Evolutionary conservation across 1,140 invertebrate genomes (phyloP).

Genomic region (Eurosta solidaginis): DNA sequence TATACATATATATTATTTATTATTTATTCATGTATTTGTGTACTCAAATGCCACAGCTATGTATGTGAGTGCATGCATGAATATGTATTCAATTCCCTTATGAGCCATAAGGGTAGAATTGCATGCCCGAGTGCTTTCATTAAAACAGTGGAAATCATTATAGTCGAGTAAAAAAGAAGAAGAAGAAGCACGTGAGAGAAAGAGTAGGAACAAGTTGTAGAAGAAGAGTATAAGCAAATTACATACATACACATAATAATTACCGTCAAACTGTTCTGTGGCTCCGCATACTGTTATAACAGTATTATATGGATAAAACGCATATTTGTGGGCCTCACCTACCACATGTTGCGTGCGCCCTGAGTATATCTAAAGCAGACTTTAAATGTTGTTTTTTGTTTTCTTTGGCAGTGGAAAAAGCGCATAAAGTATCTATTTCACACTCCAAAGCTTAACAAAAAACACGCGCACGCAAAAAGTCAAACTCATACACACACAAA

Average conservation of each 20-base stretch:
- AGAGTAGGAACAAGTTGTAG: no score
- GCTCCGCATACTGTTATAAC: no score
- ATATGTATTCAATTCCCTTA: not conserved
- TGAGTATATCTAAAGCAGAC: not conserved
- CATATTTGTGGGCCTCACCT: no score
- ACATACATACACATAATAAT: no score
- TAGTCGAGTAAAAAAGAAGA: not conserved
- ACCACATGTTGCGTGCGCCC: not conserved
- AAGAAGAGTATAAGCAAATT: no score
- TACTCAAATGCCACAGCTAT: not conserved
- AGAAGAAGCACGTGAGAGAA: no score
- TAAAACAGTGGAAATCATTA: not conserved
- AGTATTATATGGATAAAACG: no score
- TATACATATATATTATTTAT: not conserved
- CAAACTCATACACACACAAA: conserved; percentile 8
- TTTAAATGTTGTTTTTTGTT: not conserved
- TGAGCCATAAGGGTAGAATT: not conserved
- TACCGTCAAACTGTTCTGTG: no score
- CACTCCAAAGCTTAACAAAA: conserved; percentile 7
- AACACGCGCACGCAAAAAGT: not conserved
- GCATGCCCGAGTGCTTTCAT: not conserved
- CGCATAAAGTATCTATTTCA: conserved; percentile 25
- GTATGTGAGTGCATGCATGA: not conserved
- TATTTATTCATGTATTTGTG: not conserved
- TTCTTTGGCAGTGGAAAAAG: not conserved